phyloP scores from a whole-genome alignment of 1,140 invertebrate genomes.

The Heliconius congener region DNA sequence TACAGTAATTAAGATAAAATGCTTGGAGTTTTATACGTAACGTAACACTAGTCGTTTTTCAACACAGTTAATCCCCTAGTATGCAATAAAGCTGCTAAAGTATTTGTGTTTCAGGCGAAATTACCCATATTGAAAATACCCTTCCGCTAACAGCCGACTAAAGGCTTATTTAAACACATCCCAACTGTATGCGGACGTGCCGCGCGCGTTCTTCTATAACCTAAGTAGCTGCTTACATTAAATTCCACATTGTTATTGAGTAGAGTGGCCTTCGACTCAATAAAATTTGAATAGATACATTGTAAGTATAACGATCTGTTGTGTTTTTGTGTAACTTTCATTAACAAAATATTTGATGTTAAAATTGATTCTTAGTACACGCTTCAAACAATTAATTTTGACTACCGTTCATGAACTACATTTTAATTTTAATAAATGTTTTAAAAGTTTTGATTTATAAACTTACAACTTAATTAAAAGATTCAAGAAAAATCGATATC shows the following conservation, averaged over 20 bases:
- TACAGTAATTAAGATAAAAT: conserved; percentile 81
- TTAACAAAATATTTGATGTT: conserved; percentile 50
- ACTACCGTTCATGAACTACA: neutral
- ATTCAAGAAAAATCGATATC: neutral
- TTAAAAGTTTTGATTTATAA: too few species aligned
- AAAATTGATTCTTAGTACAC: conserved; percentile 37
- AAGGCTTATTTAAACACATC: conserved; percentile 74
- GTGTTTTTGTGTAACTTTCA: conserved; percentile 42
- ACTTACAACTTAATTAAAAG: too few species aligned
- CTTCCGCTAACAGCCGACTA: conserved; percentile 73
- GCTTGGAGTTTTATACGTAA: conserved; percentile 73
- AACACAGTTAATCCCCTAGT: conserved; percentile 76
- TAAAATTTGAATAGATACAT: conserved; percentile 34
- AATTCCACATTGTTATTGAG: conserved; percentile 51
- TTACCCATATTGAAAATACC: conserved; percentile 81
- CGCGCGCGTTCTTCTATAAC: conserved; percentile 45
- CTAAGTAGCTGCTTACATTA: conserved; percentile 58
- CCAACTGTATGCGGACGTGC: conserved; percentile 54
- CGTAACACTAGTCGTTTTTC: conserved; percentile 71
- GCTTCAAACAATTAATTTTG: neutral
- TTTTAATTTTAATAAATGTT: too few species aligned
- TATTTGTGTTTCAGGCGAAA: conserved; percentile 77
- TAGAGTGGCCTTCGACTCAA: conserved; percentile 40
- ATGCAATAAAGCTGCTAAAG: conserved; percentile 79
- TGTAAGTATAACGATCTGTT: conserved; percentile 49